Evolutionary conservation across 2,888 invertebrate genomes (phyloP).

Genomic region (Pammene fasciana): DNA sequence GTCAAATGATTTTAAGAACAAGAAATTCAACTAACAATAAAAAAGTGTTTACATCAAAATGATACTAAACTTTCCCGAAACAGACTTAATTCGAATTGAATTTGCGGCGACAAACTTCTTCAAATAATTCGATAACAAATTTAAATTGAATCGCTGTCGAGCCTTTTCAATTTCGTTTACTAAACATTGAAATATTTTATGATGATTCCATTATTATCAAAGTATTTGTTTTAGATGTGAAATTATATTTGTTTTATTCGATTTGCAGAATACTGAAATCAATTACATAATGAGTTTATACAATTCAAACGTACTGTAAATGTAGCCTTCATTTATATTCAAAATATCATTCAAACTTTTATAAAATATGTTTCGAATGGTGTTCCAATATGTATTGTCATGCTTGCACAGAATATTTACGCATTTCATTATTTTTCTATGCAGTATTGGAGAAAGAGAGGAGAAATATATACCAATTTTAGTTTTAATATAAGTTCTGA

Average conservation of each 20-base stretch:
- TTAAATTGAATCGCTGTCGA: conserved; percentile 33
- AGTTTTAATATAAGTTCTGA: too few relatives aligned
- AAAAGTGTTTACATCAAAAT: not conserved
- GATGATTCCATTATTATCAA: conserved; percentile 2
- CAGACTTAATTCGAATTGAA: not conserved
- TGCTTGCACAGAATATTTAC: too few relatives aligned
- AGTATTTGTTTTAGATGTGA: conserved; percentile 14
- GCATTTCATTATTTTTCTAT: too few relatives aligned
- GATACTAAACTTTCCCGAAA: not conserved
- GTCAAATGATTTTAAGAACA: too few relatives aligned
- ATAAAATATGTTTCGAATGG: too few relatives aligned
- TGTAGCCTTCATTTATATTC: too few relatives aligned
- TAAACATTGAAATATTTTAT: conserved; percentile 25
- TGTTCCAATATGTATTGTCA: too few relatives aligned
- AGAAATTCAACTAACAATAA: too few relatives aligned
- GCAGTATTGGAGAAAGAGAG: too few relatives aligned
- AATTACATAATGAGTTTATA: not conserved
- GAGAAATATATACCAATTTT: too few relatives aligned
- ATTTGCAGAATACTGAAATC: not conserved
- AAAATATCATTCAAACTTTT: too few relatives aligned
- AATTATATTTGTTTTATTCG: not conserved
- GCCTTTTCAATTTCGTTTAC: conserved; percentile 24
- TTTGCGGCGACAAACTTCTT: conserved; percentile 23
- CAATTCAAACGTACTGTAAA: not conserved
- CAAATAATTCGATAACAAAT: conserved; percentile 30